Conservation (phyloP, 2,888 invertebrate genomes). For the Microdon myrmicae region DNA sequence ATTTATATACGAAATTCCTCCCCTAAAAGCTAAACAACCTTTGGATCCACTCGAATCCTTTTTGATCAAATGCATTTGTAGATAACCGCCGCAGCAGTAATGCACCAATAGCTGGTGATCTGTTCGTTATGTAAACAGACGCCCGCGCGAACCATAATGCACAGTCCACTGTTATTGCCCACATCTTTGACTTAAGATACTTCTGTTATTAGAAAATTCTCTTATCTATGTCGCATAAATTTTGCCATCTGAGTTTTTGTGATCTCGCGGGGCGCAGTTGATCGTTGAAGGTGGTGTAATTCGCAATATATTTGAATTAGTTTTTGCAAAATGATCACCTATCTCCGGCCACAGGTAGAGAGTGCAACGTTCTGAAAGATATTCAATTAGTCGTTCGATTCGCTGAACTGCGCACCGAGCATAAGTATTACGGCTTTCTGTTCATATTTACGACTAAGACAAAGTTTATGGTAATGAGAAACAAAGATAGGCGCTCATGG, state of each 20-base stretch:
- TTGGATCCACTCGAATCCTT: too few relatives aligned
- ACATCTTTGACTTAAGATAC: conserved; percentile 20
- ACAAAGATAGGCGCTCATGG: too few relatives aligned
- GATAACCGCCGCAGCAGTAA: background rate
- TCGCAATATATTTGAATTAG: background rate
- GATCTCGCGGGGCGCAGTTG: background rate
- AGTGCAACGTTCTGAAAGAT: background rate
- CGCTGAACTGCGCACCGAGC: background rate
- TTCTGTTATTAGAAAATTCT: conserved; percentile 9
- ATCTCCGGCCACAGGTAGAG: background rate
- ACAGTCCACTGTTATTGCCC: conserved; percentile 13
- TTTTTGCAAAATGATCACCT: background rate
- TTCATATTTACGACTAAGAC: background rate
- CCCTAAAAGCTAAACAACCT: too few relatives aligned
- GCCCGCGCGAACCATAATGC: background rate
- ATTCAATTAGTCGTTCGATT: background rate
- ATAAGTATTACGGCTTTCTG: background rate
- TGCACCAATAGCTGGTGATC: background rate
- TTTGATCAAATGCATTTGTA: too few relatives aligned
- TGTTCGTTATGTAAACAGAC: background rate
- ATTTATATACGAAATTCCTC: too few relatives aligned
- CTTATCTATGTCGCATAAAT: conserved; percentile 6
- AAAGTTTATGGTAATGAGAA: too few relatives aligned
- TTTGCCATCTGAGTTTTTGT: background rate
- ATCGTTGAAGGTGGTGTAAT: background rate